Base-by-base conservation (phyloP, 2,888 invertebrate species). In the Lottia gigantea region DNA sequence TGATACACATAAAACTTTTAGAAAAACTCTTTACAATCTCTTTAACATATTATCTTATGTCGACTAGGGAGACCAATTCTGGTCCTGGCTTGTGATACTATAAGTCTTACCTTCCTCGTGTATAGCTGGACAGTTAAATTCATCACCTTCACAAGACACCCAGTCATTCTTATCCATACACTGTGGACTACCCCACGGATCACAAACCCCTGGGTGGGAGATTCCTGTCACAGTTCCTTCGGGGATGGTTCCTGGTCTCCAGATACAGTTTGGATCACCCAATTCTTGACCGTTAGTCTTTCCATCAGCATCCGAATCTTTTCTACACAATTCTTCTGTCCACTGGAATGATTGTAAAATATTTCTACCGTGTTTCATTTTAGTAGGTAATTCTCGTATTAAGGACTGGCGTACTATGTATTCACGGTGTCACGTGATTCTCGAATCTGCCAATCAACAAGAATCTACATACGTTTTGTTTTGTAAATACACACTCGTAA, bases 261-360 rank as follows among this genome's bases (percentile, higher is more conserved):
- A 74, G 15, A 19, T 63, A 68, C 74, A 74, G 55, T 69, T 31
- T 15, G 74, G 71, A 69, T 74, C 74, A 4, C 74, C 74, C 15
- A 74, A 67, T 61, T 74, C 74, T 23, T 65, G 47, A 7, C 74
- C 74, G 55, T 74, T 74, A 40, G 68, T 66, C 49, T 47, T 26
- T 0, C 74, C 74, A 49, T 74, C 74, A 1, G 68, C 74, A 49
- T 74, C 74, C 4, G 69, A 69, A 45, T 74, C 74, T n/a, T 64
- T 69, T 14, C 46, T 31, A 62, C 74, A 74, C 15, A 74, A 55
- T 8, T 47, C 62, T n/a, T 16, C 26, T 3, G 74, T 74, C 74
- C 74, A 74, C 66, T 71, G 65, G n/a, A 49, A 66, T 19, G 11
- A 55, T 31, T 4, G 31, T 31, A 2, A 31, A 31, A 4, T 31